Evolutionary conservation across 2,888 invertebrate species (phyloP).

Genomic region (Athalia cordata): DNA sequence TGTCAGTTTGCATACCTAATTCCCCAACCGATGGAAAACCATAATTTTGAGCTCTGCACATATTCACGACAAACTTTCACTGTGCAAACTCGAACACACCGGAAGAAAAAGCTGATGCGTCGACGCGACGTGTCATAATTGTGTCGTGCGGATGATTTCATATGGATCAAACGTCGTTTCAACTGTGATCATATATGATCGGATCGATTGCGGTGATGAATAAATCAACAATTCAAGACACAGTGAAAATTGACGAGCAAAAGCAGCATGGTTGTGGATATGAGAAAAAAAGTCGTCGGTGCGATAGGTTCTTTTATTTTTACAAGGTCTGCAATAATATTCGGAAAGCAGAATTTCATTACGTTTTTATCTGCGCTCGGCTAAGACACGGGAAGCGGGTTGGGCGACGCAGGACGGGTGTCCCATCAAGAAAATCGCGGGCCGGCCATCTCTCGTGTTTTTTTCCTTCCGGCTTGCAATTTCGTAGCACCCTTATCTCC

Average conservation of each 20-base stretch:
- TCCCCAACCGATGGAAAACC: too few relatives aligned
- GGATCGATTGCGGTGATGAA: too few relatives aligned
- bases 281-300: constrained; percentile 15
- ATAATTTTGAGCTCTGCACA: too few relatives aligned
- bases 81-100: too few relatives aligned
- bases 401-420: constrained; percentile 31
- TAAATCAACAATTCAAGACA: too few relatives aligned
- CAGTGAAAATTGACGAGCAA: not conserved
- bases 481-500: constrained; percentile 41
- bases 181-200: too few relatives aligned
- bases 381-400: constrained; percentile 27
- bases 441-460: constrained; percentile 39
- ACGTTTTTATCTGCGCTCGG: constrained; percentile 31
- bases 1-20: too few relatives aligned
- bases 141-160: too few relatives aligned
- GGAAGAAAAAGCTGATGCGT: too few relatives aligned
- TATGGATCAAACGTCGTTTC: too few relatives aligned
- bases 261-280: not conserved
- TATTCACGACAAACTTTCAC: too few relatives aligned
- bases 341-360: constrained; percentile 44
- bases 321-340: constrained; percentile 36
- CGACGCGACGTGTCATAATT: too few relatives aligned
- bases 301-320: constrained; percentile 32
- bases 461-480: constrained; percentile 41
- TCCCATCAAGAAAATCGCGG: constrained; percentile 42